Evolutionary conservation across 2,888 invertebrate species (phyloP).

Genomic region (Euproctis similis): DNA sequence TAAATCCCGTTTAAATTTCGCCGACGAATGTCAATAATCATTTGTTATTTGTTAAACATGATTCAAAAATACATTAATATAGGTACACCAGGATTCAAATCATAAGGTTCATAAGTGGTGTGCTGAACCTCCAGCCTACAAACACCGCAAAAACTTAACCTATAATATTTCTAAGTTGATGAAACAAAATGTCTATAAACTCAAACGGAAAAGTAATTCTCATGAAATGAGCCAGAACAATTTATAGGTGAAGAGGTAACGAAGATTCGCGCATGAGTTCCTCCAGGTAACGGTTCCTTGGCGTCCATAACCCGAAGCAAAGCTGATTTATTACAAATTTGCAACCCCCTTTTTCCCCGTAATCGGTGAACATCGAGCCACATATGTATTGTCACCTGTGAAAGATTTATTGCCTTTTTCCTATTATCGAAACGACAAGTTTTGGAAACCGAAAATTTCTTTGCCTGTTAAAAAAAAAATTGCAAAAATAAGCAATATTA

Average conservation of each 20-base stretch:
- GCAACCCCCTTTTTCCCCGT: constrained; percentile 14
- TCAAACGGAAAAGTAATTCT: constrained; percentile 44
- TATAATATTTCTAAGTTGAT: constrained; percentile 17
- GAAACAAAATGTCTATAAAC: constrained; percentile 41
- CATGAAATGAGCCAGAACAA: constrained; percentile 49
- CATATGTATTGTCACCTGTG: constrained; percentile 9
- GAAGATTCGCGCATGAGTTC: constrained; percentile 30
- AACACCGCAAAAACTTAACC: too few species aligned
- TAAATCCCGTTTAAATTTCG: too few species aligned
- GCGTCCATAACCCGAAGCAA: constrained; percentile 30
- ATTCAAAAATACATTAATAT: too few species aligned
- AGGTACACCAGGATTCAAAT: too few species aligned
- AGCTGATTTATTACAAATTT: constrained; percentile 20
- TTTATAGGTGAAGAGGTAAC: constrained; percentile 47
- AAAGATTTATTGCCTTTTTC: constrained; percentile 15
- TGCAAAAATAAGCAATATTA: too few species aligned
- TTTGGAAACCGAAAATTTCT: too few species aligned
- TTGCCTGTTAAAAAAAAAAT: too few species aligned
- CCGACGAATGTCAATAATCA: too few species aligned
- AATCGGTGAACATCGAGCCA: constrained; percentile 7
- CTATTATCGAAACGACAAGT: too few species aligned
- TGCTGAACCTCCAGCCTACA: too few species aligned
- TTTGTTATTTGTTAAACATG: too few species aligned
- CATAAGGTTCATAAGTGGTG: too few species aligned
- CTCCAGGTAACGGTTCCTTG: constrained; percentile 29